phyloP scores from a whole-genome alignment of 2,888 invertebrate species.

The Lumbricus terrestris region DNA sequence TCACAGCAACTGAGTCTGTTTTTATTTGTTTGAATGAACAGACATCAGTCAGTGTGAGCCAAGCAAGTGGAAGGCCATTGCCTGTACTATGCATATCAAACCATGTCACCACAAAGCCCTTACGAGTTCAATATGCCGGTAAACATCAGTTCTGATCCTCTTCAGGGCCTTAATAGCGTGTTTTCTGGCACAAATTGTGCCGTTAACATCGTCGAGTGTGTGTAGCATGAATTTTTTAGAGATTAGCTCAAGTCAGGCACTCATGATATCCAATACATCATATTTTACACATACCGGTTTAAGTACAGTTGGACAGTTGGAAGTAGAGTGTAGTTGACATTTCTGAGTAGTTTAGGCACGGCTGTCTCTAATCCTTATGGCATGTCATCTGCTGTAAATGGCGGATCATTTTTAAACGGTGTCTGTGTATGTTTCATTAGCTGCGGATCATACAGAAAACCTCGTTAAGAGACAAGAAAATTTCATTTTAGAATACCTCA shows the following conservation, averaged over 20 bases:
- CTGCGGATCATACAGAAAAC: neutral
- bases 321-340: too few species aligned
- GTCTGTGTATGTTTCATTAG: neutral
- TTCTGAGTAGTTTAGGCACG: too few species aligned
- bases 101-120: conserved; percentile 70
- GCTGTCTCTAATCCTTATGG: too few species aligned
- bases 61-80: conserved; percentile 81
- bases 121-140: conserved; percentile 52
- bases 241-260: too few species aligned
- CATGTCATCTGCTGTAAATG: too few species aligned
- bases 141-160: neutral
- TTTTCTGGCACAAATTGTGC: too few species aligned
- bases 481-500: too few species aligned
- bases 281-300: too few species aligned
- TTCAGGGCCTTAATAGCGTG: neutral
- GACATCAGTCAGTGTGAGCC: conserved; percentile 79
- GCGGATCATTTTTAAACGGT: neutral
- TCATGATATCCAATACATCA: too few species aligned
- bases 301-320: too few species aligned
- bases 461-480: neutral
- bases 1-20: neutral
- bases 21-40: conserved; percentile 30
- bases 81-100: conserved; percentile 82
- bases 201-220: too few species aligned
- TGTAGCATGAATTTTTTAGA: too few species aligned